Conservation (phyloP, 1,140 invertebrate genomes). For the Brachystomella parvula region DNA sequence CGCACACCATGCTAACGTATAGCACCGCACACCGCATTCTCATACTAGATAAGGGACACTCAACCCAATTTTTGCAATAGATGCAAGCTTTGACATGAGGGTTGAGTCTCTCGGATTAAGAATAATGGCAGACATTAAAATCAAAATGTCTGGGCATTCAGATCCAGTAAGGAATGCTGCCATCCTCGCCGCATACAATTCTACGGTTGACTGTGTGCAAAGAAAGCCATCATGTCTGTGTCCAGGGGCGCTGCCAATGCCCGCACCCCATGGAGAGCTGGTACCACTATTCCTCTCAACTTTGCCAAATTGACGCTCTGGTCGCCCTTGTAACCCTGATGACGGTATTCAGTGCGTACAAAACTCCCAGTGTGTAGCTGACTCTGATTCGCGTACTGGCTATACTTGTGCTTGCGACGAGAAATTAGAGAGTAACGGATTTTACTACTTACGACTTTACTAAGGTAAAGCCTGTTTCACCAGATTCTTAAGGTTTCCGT, state of each 20-base stretch:
- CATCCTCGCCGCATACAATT: not conserved
- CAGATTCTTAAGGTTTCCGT: too few relatives aligned
- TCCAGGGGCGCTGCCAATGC: not conserved
- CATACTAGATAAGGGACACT: too few relatives aligned
- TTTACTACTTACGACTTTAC: too few relatives aligned
- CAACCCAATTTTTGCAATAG: too few relatives aligned
- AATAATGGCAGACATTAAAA: too few relatives aligned
- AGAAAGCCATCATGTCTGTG: not conserved
- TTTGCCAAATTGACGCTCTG: not conserved
- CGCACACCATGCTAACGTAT: too few relatives aligned
- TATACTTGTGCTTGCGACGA: not conserved
- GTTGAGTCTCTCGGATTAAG: too few relatives aligned
- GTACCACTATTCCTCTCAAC: not conserved
- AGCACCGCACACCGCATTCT: too few relatives aligned
- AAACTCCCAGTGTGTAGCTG: not conserved
- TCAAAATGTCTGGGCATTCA: not conserved
- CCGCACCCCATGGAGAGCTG: not conserved
- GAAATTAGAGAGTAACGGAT: not conserved
- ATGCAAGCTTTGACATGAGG: too few relatives aligned
- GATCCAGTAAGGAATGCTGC: not conserved
- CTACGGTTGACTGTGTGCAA: not conserved
- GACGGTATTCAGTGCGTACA: not conserved
- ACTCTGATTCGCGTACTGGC: not conserved
- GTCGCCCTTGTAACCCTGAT: not conserved
- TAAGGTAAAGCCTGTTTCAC: too few relatives aligned